Percentiles rank a stretch among this genome's conserved stretches.
Conservation (phyloP, 2,888 invertebrate genomes). For the Metalampra italica region DNA sequence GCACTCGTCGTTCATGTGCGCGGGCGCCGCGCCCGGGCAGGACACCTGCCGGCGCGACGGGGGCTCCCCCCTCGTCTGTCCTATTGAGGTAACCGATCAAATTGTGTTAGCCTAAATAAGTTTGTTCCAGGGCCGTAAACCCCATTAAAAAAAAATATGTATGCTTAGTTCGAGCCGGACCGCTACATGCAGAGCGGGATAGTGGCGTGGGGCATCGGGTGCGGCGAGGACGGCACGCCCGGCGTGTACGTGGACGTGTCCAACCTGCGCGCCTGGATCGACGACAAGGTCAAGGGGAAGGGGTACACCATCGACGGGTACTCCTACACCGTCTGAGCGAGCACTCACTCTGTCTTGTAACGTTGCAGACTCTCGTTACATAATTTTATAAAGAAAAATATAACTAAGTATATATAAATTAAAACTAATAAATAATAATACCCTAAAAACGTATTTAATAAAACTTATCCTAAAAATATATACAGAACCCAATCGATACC, state of each 20-base stretch:
- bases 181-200: conserved; percentile 77
- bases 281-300: conserved; percentile 71
- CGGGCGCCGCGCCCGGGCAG: conserved; percentile 84
- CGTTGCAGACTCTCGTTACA: too few relatives aligned
- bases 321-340: conserved; percentile 24
- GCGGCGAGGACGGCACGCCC: conserved; percentile 81
- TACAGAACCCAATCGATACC: too few relatives aligned
- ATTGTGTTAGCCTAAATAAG: too few relatives aligned
- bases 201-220: conserved; percentile 91
- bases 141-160: too few relatives aligned
- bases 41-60: conserved; percentile 89
- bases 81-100: conserved; percentile 68
- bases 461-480: too few relatives aligned
- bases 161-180: conserved; percentile 36
- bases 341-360: too few relatives aligned
- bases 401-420: too few relatives aligned
- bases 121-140: too few relatives aligned
- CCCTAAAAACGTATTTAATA: too few relatives aligned
- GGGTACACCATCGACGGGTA: conserved; percentile 59
- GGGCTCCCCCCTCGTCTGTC: conserved; percentile 88
- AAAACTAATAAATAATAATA: too few relatives aligned
- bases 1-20: conserved; percentile 85
- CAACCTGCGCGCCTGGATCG: conserved; percentile 83
- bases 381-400: too few relatives aligned
- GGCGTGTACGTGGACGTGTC: conserved; percentile 87